Evolutionary conservation across 2,888 invertebrate species (phyloP), one percentile per base, ranked within the genome.

Genomic region (Netelia inedita): DNA sequence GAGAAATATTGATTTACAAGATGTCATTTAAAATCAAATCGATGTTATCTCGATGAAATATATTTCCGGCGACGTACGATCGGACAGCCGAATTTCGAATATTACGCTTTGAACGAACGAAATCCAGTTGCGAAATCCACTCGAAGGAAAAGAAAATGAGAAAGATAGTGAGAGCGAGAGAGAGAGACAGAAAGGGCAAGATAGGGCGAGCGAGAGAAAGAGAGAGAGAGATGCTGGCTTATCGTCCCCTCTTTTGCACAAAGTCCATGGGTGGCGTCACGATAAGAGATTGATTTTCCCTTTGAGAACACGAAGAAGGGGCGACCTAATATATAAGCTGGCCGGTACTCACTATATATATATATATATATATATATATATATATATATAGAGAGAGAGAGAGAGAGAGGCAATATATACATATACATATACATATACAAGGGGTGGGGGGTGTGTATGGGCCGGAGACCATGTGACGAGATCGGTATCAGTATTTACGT

Each of bases 201-300:
- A n/a, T n/a, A n/a, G n/a, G n/a, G n/a, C n/a, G n/a, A n/a, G n/a
- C n/a, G 66, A 16, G 19, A 69, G 66, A 55, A 19, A 66, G 53
- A 83, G 50, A 41, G n/a, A 55, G 59, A 23, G 46, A 28, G 74
- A 66, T 59, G 63, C n/a, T 19, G 66, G 55, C 11, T 82, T 82
- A 80, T 80, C 66, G 74, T 63, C 80, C 63, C 82, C 63, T 63
- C 41, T 73, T 73, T 73, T 79, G 80, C 41, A 50, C 21, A 59
- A 21, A 57, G 69, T 69, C 71, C 68, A 68, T 50, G 66, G 79
- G 76, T 79, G 53, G 28, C 75, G 78, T 86, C 82, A 65, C 79
- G 81, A 74, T 82, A 83, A 73, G 79, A 83, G 82, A 85, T 86
- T 85, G 76, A 85, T 82, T 84, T 85, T 82, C 21, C 75, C 73